Base-by-base conservation (phyloP, 2,888 invertebrate species). In the Mantis religiosa region DNA sequence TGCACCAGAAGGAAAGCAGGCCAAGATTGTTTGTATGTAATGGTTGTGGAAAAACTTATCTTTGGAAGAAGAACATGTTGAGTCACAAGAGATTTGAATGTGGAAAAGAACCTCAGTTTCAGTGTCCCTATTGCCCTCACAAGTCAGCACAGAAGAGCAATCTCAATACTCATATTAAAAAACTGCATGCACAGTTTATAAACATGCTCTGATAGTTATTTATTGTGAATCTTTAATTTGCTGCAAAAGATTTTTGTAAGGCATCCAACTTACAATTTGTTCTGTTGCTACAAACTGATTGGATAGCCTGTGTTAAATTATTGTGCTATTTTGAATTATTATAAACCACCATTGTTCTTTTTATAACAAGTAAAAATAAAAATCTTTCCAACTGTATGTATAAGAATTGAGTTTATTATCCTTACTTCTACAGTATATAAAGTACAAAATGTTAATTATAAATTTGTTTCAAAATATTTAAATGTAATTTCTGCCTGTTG, bases 61-160 rank as follows among this genome's bases (percentile, higher is more conserved):
- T 88, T 28, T 89, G 90, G 86, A 91, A 90, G 84, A 88, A 88
- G 27, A 90, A 89, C 81, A 88, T 91, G 12, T 90, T 89, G 47
- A 88, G 90, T 30, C 92, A 92, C 84, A 84, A 90, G 71, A 90
- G 90, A 27, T 90, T 90, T 85, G 91, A 92, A 89, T 92, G 92
- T 90, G 92, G 91, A 81, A 90, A 91, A 89, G 90, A 91, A 82
- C 92, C 92, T 30, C 91, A 91, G 83, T 92, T 92, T 90, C 91
- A 91, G 88, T 92, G 92, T 89, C 91, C 91, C 1, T 91, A 91
- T 89, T 92, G 92, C 89, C 90, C 90, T 27, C 91, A 91, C 87
- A 90, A 90, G 89, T 91, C 89, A 15, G 89, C 91, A 89, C 91
- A 91, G 87, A 91, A 92, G 90, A 91, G 90, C 28, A 90, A 91